Conservation (phyloP, 2,888 invertebrate genomes). For the Saturnia pavonia region DNA sequence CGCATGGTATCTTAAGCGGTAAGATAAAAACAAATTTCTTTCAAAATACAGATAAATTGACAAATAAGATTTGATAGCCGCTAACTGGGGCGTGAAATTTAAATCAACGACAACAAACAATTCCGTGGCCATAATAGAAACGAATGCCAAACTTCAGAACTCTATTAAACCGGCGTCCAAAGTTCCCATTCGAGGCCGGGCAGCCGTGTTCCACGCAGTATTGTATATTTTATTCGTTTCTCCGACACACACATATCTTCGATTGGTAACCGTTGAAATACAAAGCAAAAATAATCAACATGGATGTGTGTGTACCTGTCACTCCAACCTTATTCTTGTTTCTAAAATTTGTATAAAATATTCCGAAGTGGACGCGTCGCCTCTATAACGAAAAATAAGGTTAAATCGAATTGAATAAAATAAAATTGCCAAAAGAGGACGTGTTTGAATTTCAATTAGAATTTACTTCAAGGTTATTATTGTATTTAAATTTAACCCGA, state of each 20-base stretch:
- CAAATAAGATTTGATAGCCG: slow-evolving; percentile 65
- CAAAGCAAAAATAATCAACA: slow-evolving; percentile 76
- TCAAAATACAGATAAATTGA: slow-evolving; percentile 53
- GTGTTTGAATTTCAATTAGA: slow-evolving; percentile 51
- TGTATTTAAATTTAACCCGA: not conserved
- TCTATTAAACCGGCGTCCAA: slow-evolving; percentile 71
- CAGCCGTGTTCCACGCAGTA: slow-evolving; percentile 65
- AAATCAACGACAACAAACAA: slow-evolving; percentile 74
- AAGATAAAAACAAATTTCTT: slow-evolving; percentile 28
- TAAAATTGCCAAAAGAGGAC: slow-evolving; percentile 42
- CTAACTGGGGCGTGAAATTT: slow-evolving; percentile 70
- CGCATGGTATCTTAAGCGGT: not conserved
- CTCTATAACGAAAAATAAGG: slow-evolving; percentile 60
- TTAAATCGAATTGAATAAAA: slow-evolving; percentile 54
- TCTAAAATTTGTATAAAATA: slow-evolving; percentile 82
- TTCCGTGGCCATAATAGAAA: slow-evolving; percentile 70
- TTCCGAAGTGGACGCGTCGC: slow-evolving; percentile 68
- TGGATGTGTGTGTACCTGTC: slow-evolving; percentile 78
- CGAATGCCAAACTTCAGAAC: slow-evolving; percentile 73
- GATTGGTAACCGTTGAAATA: slow-evolving; percentile 75
- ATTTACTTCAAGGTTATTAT: slow-evolving; percentile 26
- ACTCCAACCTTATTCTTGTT: slow-evolving; percentile 76
- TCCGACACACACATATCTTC: slow-evolving; percentile 63
- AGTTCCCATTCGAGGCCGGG: slow-evolving; percentile 67
- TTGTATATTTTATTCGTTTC: slow-evolving; percentile 77